These are phyloP conservation scores for Parapristionchus giblindavisi DNA, from an alignment of 2,888 invertebrate genomes.

Conservation along the genomic window DNA sequence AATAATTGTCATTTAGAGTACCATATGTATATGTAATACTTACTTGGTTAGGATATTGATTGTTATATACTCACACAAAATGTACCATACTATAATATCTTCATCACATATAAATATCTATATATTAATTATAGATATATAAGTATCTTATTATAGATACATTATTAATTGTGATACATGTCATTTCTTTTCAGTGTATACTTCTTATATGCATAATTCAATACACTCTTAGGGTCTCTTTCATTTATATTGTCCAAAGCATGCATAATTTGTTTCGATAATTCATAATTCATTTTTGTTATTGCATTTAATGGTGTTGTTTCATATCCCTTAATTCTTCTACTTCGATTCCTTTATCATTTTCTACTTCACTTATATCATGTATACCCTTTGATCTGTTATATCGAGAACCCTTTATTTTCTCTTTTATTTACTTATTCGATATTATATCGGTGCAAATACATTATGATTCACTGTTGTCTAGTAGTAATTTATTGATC, in stretches of 20 bases:
- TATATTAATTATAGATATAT: no score
- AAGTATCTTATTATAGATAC: no score
- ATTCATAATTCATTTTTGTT: constrained; percentile 9
- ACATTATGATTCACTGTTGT: no score
- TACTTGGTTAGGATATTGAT: constrained; percentile 23
- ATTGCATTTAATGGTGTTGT: constrained; percentile 10
- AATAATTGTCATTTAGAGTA: constrained; percentile 1
- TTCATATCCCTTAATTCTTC: neutral
- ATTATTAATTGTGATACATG: no score
- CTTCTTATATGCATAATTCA: no score
- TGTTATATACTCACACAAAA: no score
- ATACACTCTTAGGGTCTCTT: constrained; percentile 28
- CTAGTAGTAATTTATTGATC: no score
- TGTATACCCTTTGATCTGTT: neutral
- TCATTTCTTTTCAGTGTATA: no score
- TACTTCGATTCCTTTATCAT: neutral
- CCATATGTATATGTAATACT: neutral
- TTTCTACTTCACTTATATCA: neutral
- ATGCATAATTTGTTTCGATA: constrained; percentile 11
- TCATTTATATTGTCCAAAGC: no score
- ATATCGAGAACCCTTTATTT: constrained; percentile 16
- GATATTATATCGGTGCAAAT: neutral
- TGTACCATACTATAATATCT: no score
- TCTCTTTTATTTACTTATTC: constrained; percentile 6
- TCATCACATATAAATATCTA: no score